phyloP scores from a whole-genome alignment of 1,140 invertebrate genomes.

The Trichonephila clavipes region DNA sequence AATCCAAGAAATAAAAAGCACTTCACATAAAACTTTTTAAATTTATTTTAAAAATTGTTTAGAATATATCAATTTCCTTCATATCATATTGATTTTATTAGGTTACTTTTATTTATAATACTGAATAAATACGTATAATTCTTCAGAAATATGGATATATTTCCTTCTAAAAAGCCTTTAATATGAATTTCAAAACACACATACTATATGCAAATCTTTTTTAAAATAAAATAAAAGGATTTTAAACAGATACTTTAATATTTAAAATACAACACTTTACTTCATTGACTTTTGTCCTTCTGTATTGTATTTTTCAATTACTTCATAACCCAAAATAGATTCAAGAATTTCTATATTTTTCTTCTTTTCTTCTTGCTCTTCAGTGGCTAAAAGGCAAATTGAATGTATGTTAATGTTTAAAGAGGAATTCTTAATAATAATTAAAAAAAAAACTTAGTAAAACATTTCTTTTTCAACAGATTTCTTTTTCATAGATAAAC shows the following conservation, averaged over 20 bases:
- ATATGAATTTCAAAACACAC: neutral
- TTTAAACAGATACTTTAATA: too few species aligned
- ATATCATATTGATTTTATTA: too few species aligned
- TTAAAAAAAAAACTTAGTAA: too few species aligned
- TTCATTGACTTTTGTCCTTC: neutral
- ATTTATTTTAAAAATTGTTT: neutral
- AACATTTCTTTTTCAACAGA: too few species aligned
- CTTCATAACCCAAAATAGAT: slow-evolving; percentile 62
- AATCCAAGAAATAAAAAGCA: neutral
- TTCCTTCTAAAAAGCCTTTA: neutral
- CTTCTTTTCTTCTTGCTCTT: slow-evolving; percentile 33
- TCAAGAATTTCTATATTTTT: slow-evolving; percentile 66
- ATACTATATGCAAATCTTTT: neutral
- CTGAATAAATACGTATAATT: too few species aligned
- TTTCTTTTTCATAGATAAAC: too few species aligned
- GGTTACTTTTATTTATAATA: too few species aligned
- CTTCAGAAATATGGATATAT: too few species aligned
- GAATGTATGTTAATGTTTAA: too few species aligned
- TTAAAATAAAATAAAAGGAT: too few species aligned
- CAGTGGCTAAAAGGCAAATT: neutral
- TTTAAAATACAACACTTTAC: neutral
- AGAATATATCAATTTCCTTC: too few species aligned
- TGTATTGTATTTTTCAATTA: slow-evolving; percentile 26
- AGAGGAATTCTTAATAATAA: too few species aligned
- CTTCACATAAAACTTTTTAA: neutral